Evolutionary conservation across 2,113 vertebrate species (phyloP).

Genomic region (Shinisaurus crocodilurus): DNA sequence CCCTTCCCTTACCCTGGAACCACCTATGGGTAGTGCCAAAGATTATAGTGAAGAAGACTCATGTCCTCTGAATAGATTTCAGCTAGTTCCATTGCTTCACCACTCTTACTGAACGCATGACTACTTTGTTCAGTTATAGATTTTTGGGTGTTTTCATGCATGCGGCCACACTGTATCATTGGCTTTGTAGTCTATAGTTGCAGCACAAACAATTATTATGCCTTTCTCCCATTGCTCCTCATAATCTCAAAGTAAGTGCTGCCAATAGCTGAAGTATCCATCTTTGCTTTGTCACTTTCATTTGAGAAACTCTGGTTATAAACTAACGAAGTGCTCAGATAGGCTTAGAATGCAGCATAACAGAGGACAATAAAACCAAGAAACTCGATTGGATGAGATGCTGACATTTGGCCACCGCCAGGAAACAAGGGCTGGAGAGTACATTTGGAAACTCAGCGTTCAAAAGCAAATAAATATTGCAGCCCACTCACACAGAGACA

Average conservation of each 20-base stretch:
- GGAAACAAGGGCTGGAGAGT: constrained; percentile 19
- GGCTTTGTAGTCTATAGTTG: not conserved
- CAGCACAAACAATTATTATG: not conserved
- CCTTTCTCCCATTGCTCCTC: not conserved
- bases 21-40: not conserved
- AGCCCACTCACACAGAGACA: not conserved
- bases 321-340: not conserved
- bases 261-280: not conserved
- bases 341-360: fast-evolving
- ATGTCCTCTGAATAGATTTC: not conserved
- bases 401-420: constrained; percentile 23
- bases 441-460: not conserved
- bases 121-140: not conserved
- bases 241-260: not conserved
- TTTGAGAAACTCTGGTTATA: not conserved
- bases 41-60: not conserved
- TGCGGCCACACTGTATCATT: not conserved
- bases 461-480: constrained; percentile 13
- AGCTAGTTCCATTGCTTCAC: not conserved
- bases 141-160: not conserved
- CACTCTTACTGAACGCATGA: not conserved
- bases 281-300: not conserved
- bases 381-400: not conserved
- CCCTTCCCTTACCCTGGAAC: not conserved
- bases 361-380: not conserved